These are phyloP conservation scores for Malurus splendens DNA, from an alignment of 2,797 vertebrate genomes.

Conservation along the genomic window DNA sequence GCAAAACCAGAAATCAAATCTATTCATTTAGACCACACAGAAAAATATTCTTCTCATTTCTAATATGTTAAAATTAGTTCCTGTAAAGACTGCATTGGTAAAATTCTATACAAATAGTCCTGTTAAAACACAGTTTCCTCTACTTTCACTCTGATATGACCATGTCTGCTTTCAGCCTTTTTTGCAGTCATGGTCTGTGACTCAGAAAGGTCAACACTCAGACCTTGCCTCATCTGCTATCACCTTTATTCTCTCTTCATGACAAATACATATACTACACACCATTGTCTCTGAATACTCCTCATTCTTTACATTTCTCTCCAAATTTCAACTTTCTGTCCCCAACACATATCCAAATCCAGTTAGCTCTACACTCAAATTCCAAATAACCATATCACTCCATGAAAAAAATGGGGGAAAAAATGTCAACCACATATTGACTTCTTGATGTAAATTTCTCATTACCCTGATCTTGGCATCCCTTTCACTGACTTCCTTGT, in stretches of 20 bases:
- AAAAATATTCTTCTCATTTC: neutral
- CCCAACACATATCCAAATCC: neutral
- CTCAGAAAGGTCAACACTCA: neutral
- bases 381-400: neutral
- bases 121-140: neutral
- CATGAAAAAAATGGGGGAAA: neutral
- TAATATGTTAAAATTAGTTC: neutral
- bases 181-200: neutral
- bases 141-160: neutral
- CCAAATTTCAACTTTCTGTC: neutral
- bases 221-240: neutral
- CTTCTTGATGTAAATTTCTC: neutral
- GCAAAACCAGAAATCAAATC: neutral
- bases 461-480: neutral
- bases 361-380: neutral
- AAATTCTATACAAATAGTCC: neutral
- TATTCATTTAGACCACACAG: neutral
- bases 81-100: neutral
- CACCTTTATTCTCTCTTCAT: neutral
- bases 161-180: neutral
- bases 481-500: neutral
- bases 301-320: neutral
- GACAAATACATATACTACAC: neutral
- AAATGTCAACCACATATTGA: rapidly evolving
- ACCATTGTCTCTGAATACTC: neutral